phyloP scores from a whole-genome alignment of 2,113 vertebrate genomes.

The Dasyprocta punctata region DNA sequence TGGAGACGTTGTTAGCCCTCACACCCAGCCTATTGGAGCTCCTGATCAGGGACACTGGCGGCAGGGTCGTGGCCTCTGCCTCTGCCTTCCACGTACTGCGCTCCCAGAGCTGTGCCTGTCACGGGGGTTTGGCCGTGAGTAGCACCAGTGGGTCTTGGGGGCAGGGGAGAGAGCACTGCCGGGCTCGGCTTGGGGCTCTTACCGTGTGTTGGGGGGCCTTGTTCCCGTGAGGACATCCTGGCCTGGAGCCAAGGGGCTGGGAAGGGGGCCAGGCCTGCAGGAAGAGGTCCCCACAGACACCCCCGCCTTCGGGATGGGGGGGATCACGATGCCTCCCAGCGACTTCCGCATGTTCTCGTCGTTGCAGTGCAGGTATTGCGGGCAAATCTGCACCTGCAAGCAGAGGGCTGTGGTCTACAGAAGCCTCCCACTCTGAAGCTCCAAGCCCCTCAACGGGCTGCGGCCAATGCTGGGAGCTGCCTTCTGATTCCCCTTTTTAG shows the following conservation, averaged over 20 bases:
- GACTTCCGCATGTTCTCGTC: conserved; percentile 61
- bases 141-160: neutral
- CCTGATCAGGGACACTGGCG: neutral
- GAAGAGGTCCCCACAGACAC: neutral
- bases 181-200: neutral
- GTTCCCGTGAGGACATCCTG: neutral
- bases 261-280: neutral
- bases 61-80: accelerated
- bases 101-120: neutral
- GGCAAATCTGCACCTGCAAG: conserved; percentile 67
- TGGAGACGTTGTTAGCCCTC: neutral
- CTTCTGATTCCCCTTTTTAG: neutral
- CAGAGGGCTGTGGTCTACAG: neutral
- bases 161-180: neutral
- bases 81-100: accelerated
- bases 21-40: neutral
- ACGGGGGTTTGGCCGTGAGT: neutral
- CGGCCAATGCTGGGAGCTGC: neutral
- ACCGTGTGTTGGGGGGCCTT: conserved; percentile 60
- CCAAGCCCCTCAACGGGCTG: accelerated
- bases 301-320: conserved; percentile 42
- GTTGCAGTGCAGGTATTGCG: conserved; percentile 28
- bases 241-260: neutral
- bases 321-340: conserved; percentile 57
- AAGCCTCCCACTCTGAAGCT: too few species aligned